Evolutionary conservation across 1,140 invertebrate genomes (phyloP).

Genomic region (Drosophila varians): DNA sequence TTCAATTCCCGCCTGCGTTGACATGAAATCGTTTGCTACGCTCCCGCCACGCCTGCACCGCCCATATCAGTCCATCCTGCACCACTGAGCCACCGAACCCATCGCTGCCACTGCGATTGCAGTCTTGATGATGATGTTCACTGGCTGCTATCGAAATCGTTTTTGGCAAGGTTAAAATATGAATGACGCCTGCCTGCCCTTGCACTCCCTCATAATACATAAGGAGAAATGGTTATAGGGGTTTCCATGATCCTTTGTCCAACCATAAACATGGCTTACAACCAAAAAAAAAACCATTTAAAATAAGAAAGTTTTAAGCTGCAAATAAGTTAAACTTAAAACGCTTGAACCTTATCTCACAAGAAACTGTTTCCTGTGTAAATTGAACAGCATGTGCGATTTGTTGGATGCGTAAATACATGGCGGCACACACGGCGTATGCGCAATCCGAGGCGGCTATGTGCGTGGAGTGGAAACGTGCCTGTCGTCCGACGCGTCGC

Average conservation of each 20-base stretch:
- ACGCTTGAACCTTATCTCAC: neutral
- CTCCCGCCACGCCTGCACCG: slow-evolving; percentile 5
- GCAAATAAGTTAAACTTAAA: no score
- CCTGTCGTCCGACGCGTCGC: slow-evolving; percentile 52
- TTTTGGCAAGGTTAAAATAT: slow-evolving; percentile 47
- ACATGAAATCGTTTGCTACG: slow-evolving; percentile 54
- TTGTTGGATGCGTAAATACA: slow-evolving; percentile 70
- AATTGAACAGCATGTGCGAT: slow-evolving; percentile 24
- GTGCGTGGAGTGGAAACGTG: slow-evolving; percentile 64
- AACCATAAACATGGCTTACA: no score
- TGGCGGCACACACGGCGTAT: slow-evolving; percentile 73
- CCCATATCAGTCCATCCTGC: neutral
- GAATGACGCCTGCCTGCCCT: slow-evolving; percentile 25
- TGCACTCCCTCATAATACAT: neutral
- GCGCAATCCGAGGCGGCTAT: slow-evolving; percentile 62
- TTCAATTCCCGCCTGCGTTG: slow-evolving; percentile 80
- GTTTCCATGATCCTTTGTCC: no score
- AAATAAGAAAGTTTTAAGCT: no score
- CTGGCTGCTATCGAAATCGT: slow-evolving; percentile 56
- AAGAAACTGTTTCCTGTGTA: neutral
- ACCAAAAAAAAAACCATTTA: no score
- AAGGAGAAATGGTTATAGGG: neutral
- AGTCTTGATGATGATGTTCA: slow-evolving; percentile 61
- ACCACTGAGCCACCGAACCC: slow-evolving; percentile 7
- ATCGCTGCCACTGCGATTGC: slow-evolving; percentile 16